Percentiles rank a stretch among this genome's conserved stretches.
These are phyloP conservation scores for Plectropomus leopardus DNA, from an alignment of 2,113 vertebrate genomes.

Conservation along the genomic window DNA sequence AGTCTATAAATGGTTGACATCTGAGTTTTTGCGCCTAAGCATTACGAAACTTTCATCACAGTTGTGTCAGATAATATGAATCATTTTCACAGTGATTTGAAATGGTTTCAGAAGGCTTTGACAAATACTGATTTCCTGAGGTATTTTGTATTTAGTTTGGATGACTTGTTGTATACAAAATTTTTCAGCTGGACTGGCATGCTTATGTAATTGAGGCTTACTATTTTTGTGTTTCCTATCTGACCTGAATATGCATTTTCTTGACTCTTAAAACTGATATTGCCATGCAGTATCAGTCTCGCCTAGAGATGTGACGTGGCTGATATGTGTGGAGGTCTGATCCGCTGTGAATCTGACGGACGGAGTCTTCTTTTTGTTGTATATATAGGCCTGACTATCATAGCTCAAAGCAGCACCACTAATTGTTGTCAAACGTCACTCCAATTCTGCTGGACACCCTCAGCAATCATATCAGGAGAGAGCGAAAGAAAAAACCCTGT, in stretches of 20 bases:
- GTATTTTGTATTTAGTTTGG: not conserved
- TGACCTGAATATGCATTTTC: conserved; percentile 27
- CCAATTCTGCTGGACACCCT: conserved; percentile 69
- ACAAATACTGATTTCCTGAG: not conserved
- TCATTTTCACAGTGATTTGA: not conserved
- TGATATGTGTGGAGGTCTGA: conserved; percentile 51
- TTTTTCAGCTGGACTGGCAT: conserved; percentile 3
- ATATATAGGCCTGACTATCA: conserved; percentile 71
- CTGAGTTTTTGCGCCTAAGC: not conserved
- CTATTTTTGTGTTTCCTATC: conserved; percentile 25
- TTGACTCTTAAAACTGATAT: conserved; percentile 23
- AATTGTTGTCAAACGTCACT: conserved; percentile 84
- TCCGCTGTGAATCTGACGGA: conserved; percentile 57
- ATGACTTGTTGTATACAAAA: not conserved
- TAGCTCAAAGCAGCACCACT: conserved; percentile 68
- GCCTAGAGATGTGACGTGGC: conserved; percentile 46
- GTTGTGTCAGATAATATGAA: not conserved
- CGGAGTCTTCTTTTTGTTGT: conserved; percentile 61
- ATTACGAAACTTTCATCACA: not conserved
- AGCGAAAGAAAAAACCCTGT: conserved; percentile 47
- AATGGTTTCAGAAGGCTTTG: not conserved
- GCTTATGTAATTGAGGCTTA: conserved; percentile 1
- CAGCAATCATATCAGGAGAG: conserved; percentile 52
- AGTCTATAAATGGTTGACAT: not conserved
- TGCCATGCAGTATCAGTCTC: conserved; percentile 28